A percentile compares a stretch with the other conserved stretches of the same genome.
Evolutionary conservation across 2,797 vertebrate species (phyloP).

Genomic region (Ibycter americanus): DNA sequence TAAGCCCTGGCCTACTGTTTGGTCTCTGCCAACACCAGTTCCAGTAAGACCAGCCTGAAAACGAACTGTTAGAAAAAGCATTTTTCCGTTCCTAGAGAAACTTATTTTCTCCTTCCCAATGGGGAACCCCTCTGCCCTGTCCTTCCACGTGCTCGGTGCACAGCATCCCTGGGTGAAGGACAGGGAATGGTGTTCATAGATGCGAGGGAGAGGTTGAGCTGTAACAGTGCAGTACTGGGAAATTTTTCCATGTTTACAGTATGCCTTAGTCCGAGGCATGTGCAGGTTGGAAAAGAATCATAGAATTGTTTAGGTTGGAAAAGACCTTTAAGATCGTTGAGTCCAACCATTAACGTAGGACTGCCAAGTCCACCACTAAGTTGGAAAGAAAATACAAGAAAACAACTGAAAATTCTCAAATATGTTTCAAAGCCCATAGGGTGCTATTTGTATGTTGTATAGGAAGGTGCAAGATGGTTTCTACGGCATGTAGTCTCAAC

Average conservation of each 20-base stretch:
- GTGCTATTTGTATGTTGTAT: background rate
- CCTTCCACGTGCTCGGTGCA: background rate
- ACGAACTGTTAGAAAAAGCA: background rate
- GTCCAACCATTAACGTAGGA: background rate
- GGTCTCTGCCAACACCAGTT: background rate
- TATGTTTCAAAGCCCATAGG: background rate
- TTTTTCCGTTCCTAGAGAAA: no score
- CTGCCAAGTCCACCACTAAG: background rate
- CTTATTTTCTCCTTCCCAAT: background rate
- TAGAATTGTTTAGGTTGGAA: background rate
- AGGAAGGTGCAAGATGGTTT: background rate
- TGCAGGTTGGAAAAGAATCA: background rate
- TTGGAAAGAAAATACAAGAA: background rate
- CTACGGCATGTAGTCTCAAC: background rate
- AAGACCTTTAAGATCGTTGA: background rate
- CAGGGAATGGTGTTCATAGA: background rate
- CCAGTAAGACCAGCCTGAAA: background rate
- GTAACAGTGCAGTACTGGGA: background rate
- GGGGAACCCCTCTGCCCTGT: background rate
- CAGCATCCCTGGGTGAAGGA: background rate
- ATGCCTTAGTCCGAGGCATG: background rate
- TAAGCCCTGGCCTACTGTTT: background rate
- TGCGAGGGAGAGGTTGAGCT: background rate
- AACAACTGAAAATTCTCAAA: background rate
- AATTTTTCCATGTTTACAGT: background rate